Conservation (phyloP, 2,888 invertebrate genomes). For the Eudasyphora cyanicolor region DNA sequence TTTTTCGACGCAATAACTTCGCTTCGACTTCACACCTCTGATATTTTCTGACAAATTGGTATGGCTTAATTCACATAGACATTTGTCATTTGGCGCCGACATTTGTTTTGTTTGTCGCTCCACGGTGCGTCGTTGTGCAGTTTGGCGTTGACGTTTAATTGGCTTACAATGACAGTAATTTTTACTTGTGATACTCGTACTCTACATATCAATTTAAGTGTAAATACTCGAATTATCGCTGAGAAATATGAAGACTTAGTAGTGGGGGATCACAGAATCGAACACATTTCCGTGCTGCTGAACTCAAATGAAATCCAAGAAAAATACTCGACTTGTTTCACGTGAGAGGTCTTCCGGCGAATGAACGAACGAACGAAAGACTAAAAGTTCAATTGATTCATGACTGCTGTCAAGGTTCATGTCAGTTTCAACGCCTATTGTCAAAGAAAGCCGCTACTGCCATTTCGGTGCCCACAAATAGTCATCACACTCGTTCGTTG, state of each 20-base stretch:
- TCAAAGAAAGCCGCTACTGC: slow-evolving; percentile 30
- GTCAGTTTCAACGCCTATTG: slow-evolving; percentile 30
- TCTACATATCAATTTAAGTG: neutral
- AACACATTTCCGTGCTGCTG: slow-evolving; percentile 36
- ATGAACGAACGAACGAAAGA: slow-evolving; percentile 35
- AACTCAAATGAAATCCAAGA: slow-evolving; percentile 10
- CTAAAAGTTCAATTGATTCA: slow-evolving; percentile 63
- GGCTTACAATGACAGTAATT: slow-evolving; percentile 53
- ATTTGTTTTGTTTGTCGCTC: too few relatives aligned
- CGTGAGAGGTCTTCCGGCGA: neutral
- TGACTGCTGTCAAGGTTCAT: slow-evolving; percentile 67
- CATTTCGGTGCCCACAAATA: neutral
- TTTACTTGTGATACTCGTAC: slow-evolving; percentile 11
- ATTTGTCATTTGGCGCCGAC: too few relatives aligned
- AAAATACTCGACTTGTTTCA: neutral
- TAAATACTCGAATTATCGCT: neutral
- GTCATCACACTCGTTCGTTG: neutral
- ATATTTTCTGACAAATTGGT: too few relatives aligned
- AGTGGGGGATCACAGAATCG: neutral
- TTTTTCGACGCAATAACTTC: too few relatives aligned
- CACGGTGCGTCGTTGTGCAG: neutral
- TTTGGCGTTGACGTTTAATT: slow-evolving; percentile 44
- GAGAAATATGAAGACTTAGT: slow-evolving; percentile 1
- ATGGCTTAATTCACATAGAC: too few relatives aligned
- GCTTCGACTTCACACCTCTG: too few relatives aligned